Base-by-base conservation (phyloP, 1,140 invertebrate species). In the Pseudomyrmex sp. region DNA sequence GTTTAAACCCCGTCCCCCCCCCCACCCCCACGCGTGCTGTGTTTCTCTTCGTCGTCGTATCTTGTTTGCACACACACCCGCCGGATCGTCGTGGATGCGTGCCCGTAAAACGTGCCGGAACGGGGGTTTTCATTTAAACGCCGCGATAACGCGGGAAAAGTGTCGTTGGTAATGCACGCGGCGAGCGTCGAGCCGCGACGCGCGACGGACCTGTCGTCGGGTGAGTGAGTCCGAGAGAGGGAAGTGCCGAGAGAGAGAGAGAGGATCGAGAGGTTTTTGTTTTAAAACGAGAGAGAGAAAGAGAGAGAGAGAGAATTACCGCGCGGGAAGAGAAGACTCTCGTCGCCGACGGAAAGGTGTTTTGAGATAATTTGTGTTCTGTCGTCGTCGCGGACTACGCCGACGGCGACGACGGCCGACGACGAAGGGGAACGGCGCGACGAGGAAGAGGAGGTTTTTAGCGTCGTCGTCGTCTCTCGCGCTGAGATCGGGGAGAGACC, bases 131-230 rank as follows among this genome's bases (percentile, higher is more conserved):
- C 0, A 0, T 0, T 35, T 35, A 7, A 35, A 35, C 35, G 35
- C 35, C 35, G 35, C 35, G 35, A 35, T 35, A 88, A 87, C 87
- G 87, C 87, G 87, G 83, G 85, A 88, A 87, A 87, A 88, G 23
- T 86, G 65, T 58, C 69, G 75, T 74, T 61, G 73, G 80, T 75
- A 79, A 87, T 87, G 86, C 73, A 84, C 35, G 50, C 68, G 73
- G 23, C 35, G 23, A 9, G 73, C 68, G 69, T 48, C 85, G 85
- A 23, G 83, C 23, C 13, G 68, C 85, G 85, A 76, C 61, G 46
- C 73, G 73, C 73, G 61, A 61, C 80, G 62, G 59, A 50, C 44
- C 65, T 54, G 52, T 76, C 82, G 72, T 54, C 63, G 50, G 72
- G 79, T 80, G 88, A 86, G 76, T 88, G 35, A 35, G 88, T 59